These are phyloP conservation scores for Eupristina koningsbergeri DNA, from an alignment of 1,140 invertebrate genomes.

Conservation along the genomic window DNA sequence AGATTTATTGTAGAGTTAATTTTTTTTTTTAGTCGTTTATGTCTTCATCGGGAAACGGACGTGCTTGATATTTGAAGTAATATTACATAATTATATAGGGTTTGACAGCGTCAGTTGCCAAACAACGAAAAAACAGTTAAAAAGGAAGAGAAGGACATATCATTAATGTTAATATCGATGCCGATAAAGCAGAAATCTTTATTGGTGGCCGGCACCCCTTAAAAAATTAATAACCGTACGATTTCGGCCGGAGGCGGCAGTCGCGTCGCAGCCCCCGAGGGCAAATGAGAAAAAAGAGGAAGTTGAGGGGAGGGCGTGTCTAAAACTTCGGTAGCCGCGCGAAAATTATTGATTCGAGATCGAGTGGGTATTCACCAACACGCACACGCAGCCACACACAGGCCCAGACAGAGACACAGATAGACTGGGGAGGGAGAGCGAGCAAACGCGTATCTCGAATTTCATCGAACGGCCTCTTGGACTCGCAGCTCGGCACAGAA, in stretches of 20 bases:
- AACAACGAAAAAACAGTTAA: background rate
- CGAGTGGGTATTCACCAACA: background rate
- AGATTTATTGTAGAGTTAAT: background rate
- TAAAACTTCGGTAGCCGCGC: slow-evolving; percentile 39
- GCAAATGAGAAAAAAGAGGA: background rate
- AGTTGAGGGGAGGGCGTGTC: background rate
- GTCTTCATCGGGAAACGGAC: background rate
- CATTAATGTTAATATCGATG: background rate
- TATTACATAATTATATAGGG: background rate
- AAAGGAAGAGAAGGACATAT: background rate
- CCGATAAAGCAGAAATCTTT: slow-evolving; percentile 4
- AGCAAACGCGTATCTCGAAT: slow-evolving; percentile 36
- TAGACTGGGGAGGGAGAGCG: background rate
- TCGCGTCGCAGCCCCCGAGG: background rate
- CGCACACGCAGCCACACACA: too few species aligned
- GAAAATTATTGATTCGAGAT: slow-evolving; percentile 53
- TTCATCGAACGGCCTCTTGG: slow-evolving; percentile 8
- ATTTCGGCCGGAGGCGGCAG: background rate
- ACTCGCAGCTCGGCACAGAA: slow-evolving; percentile 42
- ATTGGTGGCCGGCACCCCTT: background rate
- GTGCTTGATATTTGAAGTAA: background rate
- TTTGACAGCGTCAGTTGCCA: background rate
- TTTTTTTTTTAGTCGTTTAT: background rate
- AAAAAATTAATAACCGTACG: slow-evolving; percentile 7
- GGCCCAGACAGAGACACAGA: too few species aligned